Percentiles rank a stretch among this genome's conserved stretches.
Evolutionary conservation across 2,888 invertebrate species (phyloP).

Genomic region (Scaptomyza tumidula): DNA sequence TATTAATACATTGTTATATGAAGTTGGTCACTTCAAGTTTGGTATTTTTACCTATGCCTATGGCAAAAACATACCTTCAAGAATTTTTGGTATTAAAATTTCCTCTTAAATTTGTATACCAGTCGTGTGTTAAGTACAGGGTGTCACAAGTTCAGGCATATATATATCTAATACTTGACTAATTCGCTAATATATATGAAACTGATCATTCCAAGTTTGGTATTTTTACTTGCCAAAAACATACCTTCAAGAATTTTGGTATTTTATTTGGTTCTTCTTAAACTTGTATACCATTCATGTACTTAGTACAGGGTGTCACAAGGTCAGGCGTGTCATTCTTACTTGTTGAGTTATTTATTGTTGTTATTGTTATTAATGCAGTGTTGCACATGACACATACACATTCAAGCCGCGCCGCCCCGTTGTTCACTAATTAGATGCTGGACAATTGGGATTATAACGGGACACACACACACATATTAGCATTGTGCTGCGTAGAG

Average conservation of each 20-base stretch:
- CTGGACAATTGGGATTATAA: slow-evolving; percentile 47
- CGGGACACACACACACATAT: slow-evolving; percentile 43
- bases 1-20: too few relatives aligned
- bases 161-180: too few relatives aligned
- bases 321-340: slow-evolving; percentile 8
- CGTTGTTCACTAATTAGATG: slow-evolving; percentile 64
- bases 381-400: slow-evolving; percentile 52
- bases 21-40: too few relatives aligned
- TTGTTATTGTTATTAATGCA: slow-evolving; percentile 39
- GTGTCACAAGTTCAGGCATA: too few relatives aligned
- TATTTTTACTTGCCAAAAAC: background rate
- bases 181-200: background rate
- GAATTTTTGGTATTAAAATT: too few relatives aligned
- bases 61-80: too few relatives aligned
- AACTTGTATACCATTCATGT: background rate
- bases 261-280: background rate
- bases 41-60: too few relatives aligned
- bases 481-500: slow-evolving; percentile 42
- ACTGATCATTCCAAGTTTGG: background rate
- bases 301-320: background rate
- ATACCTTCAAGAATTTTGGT: background rate
- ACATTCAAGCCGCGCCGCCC: slow-evolving; percentile 47
- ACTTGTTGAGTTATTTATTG: slow-evolving; percentile 17
- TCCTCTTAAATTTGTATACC: too few relatives aligned
- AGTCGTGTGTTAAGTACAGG: too few relatives aligned